Conservation (phyloP, 2,888 invertebrate species). For the Toxonevra muliebris region DNA sequence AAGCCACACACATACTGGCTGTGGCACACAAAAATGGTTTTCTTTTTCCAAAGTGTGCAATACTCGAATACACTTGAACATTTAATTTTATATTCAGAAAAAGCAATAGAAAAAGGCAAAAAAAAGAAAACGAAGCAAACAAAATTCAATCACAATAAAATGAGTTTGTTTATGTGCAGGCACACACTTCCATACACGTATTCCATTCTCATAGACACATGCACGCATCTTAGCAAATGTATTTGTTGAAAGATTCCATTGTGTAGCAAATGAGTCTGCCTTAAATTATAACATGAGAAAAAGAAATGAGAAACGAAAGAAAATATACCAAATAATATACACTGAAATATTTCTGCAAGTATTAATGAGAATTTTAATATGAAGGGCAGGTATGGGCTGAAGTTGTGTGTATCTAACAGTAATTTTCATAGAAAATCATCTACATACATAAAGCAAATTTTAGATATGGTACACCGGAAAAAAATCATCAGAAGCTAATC, state of each 20-base stretch:
- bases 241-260: slow-evolving; percentile 16
- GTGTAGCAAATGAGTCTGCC: slow-evolving; percentile 13
- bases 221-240: slow-evolving; percentile 22
- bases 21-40: neutral
- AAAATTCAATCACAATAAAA: slow-evolving; percentile 40
- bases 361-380: no score
- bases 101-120: neutral
- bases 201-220: no score
- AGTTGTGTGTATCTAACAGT: no score
- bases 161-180: slow-evolving; percentile 29
- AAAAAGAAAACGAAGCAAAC: slow-evolving; percentile 20
- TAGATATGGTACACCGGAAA: no score
- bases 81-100: slow-evolving; percentile 29
- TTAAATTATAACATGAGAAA: slow-evolving; percentile 8
- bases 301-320: no score
- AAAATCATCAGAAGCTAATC: no score
- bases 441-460: no score
- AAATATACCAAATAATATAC: no score
- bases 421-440: no score
- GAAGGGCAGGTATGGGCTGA: no score
- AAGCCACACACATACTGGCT: no score
- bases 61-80: slow-evolving; percentile 13
- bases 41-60: neutral
- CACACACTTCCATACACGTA: slow-evolving; percentile 7
- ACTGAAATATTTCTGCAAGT: no score